phyloP scores from a whole-genome alignment of 2,888 invertebrate species.

The Isoperla grammatica region DNA sequence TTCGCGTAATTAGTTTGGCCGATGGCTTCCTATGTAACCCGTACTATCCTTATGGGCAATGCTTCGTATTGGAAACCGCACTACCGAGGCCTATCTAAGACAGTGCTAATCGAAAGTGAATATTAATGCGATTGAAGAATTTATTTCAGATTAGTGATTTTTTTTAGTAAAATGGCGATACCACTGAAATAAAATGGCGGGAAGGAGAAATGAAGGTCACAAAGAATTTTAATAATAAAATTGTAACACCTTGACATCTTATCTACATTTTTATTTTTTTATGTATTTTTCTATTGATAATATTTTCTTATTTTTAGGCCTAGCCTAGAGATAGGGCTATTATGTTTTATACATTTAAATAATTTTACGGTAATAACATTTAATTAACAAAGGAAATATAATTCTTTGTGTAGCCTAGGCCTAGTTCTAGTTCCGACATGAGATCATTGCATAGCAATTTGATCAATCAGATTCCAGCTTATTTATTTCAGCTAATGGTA shows the following conservation, averaged over 20 bases:
- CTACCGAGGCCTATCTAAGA: too few species aligned
- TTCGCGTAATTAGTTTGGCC: slow-evolving; percentile 21
- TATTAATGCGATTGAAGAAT: background rate
- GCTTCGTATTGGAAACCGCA: background rate
- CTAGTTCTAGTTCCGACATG: too few species aligned
- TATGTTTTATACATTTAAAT: too few species aligned
- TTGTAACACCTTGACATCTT: too few species aligned
- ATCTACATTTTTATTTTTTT: too few species aligned
- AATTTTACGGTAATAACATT: too few species aligned
- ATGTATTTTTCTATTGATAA: too few species aligned
- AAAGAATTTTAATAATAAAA: too few species aligned
- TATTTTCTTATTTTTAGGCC: too few species aligned
- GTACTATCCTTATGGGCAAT: slow-evolving; percentile 22
- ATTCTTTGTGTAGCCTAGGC: too few species aligned
- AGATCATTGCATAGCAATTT: slow-evolving; percentile 9
- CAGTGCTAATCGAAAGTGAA: background rate
- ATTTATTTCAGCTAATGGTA: slow-evolving; percentile 16
- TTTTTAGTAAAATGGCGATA: slow-evolving; percentile 32
- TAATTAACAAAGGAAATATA: too few species aligned
- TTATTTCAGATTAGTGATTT: slow-evolving; percentile 22
- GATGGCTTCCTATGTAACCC: slow-evolving; percentile 10
- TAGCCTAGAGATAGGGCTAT: too few species aligned
- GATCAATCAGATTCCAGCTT: slow-evolving; percentile 3
- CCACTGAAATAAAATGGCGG: slow-evolving; percentile 32
- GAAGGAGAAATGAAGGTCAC: slow-evolving; percentile 36